phyloP scores from a whole-genome alignment of 2,113 vertebrate species.

The Madoqua kirkii region DNA sequence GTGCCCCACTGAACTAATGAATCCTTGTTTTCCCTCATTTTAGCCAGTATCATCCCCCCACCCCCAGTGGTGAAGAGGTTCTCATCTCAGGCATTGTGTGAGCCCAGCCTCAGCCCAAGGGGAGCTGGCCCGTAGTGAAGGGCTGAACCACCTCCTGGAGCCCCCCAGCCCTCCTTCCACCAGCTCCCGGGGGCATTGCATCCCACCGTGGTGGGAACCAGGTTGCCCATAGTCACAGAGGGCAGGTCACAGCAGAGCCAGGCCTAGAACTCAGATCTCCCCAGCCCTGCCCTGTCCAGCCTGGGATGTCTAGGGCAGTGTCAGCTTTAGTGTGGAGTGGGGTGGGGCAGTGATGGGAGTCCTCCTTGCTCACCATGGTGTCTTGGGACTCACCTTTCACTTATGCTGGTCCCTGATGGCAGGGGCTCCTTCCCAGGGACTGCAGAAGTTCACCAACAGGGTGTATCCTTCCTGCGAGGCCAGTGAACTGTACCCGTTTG shows the following conservation, averaged over 20 bases:
- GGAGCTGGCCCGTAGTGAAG: background rate
- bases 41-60: background rate
- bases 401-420: background rate
- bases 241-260: slow-evolving; percentile 33
- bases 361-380: background rate
- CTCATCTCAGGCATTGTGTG: background rate
- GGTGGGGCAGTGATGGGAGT: background rate
- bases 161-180: background rate
- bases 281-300: background rate
- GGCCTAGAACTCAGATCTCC: slow-evolving; percentile 55
- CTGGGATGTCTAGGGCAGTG: background rate
- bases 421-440: background rate
- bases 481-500: background rate
- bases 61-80: background rate
- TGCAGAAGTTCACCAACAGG: rapidly evolving
- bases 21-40: slow-evolving; percentile 15
- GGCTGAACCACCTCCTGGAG: background rate
- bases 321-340: background rate
- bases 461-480: background rate
- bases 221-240: background rate
- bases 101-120: slow-evolving; percentile 44
- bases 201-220: background rate
- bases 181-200: background rate
- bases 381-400: background rate
- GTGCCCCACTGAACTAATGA: background rate